A percentile compares a stretch with the other conserved stretches of the same genome.
Conservation (phyloP, 2,888 invertebrate species). For the Merodon equestris region DNA sequence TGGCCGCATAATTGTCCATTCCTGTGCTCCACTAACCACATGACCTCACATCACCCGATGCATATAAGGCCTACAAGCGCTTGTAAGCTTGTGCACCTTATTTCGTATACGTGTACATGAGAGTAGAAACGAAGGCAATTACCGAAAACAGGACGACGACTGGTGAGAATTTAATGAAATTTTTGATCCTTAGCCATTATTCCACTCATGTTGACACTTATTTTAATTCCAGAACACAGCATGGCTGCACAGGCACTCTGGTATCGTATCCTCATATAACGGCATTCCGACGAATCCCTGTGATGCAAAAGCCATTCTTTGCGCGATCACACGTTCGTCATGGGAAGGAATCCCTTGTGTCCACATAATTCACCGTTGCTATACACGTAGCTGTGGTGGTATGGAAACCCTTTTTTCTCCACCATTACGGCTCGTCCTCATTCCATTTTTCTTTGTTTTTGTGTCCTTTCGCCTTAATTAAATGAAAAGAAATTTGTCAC, state of each 20-base stretch:
- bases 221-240: slow-evolving; percentile 55
- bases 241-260: slow-evolving; percentile 24
- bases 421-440: neutral
- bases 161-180: slow-evolving; percentile 63
- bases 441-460: slow-evolving; percentile 12
- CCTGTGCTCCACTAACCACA: no score
- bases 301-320: slow-evolving; percentile 32
- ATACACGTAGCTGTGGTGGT: slow-evolving; percentile 41
- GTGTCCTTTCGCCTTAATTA: slow-evolving; percentile 56
- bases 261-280: neutral
- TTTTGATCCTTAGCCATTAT: slow-evolving; percentile 65
- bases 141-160: slow-evolving; percentile 45
- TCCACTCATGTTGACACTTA: slow-evolving; percentile 66
- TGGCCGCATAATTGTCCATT: no score
- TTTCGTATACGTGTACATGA: no score
- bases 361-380: slow-evolving; percentile 41
- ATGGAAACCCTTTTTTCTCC: slow-evolving; percentile 45
- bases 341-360: slow-evolving; percentile 32
- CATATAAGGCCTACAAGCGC: neutral
- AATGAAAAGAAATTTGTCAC: slow-evolving; percentile 66
- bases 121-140: slow-evolving; percentile 62
- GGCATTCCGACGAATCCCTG: neutral
- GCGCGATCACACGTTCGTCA: slow-evolving; percentile 63
- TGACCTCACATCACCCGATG: no score
- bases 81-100: no score